These are phyloP conservation scores for Blomia tropicalis DNA, from an alignment of 2,888 invertebrate species.

Conservation along the genomic window DNA sequence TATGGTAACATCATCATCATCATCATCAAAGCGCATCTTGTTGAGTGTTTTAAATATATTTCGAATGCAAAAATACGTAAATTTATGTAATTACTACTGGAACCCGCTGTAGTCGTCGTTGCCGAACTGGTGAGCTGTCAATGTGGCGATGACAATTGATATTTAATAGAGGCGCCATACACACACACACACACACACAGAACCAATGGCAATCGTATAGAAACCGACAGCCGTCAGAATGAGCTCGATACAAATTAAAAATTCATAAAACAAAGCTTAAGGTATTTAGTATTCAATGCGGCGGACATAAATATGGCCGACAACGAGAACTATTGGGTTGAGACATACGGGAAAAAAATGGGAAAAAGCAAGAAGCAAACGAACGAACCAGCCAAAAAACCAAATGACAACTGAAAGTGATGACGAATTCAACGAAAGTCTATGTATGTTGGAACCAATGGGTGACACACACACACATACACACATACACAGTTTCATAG, in stretches of 20 bases:
- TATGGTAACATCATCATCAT: background rate
- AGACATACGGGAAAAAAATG: too few relatives aligned
- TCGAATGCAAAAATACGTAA: slow-evolving; percentile 11
- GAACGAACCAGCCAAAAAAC: too few relatives aligned
- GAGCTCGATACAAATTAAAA: slow-evolving; percentile 13
- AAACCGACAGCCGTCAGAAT: background rate
- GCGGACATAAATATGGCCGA: too few relatives aligned
- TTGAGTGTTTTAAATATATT: background rate
- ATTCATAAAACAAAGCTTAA: slow-evolving; percentile 15
- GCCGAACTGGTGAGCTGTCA: slow-evolving; percentile 7
- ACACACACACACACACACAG: background rate
- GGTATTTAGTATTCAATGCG: slow-evolving; percentile 6
- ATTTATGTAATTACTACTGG: slow-evolving; percentile 6
- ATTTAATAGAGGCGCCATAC: slow-evolving; percentile 7
- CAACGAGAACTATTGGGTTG: too few relatives aligned
- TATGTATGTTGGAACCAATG: too few relatives aligned
- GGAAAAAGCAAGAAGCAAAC: too few relatives aligned
- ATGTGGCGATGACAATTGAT: slow-evolving; percentile 14
- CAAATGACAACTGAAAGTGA: too few relatives aligned
- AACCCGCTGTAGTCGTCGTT: too few relatives aligned
- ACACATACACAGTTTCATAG: too few relatives aligned
- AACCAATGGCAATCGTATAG: background rate
- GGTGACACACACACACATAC: too few relatives aligned
- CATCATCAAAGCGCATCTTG: background rate
- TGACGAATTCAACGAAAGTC: too few relatives aligned